Percentiles rank a stretch among this genome's conserved stretches.
Evolutionary conservation across 1,140 invertebrate species (phyloP).

Genomic region (Chrysopa pallens): DNA sequence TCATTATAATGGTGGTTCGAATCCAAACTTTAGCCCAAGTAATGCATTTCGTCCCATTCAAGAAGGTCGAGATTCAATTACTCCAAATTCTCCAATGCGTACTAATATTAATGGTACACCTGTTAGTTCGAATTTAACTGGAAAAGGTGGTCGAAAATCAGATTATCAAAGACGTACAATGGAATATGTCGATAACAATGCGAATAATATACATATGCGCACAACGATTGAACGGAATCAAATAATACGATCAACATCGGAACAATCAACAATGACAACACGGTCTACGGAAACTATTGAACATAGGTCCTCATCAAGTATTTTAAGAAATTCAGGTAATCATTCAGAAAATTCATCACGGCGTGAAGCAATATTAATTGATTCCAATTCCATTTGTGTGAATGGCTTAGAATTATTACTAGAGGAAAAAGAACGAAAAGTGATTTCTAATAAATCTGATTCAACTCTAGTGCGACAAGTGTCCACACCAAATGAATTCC

Average conservation of each 20-base stretch:
- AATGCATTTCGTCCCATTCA: conserved; percentile 21
- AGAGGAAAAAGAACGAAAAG: background rate
- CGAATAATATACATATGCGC: conserved; percentile 20
- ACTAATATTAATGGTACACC: conserved; percentile 14
- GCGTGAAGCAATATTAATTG: conserved; percentile 1
- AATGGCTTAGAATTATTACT: conserved; percentile 1
- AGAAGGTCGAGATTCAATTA: conserved; percentile 15
- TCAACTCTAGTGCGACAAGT: background rate
- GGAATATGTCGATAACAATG: conserved; percentile 30
- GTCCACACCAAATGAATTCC: too few relatives aligned
- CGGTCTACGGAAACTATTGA: background rate
- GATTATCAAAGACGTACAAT: conserved; percentile 23
- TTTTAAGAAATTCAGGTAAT: background rate
- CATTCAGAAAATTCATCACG: background rate
- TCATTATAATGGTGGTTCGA: background rate
- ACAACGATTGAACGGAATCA: conserved; percentile 12
- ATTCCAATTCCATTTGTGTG: conserved; percentile 4
- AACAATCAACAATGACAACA: background rate
- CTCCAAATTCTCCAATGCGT: conserved; percentile 15
- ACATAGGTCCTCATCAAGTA: background rate
- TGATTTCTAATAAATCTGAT: background rate
- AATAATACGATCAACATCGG: background rate
- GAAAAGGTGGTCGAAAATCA: conserved; percentile 17
- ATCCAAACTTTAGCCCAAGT: conserved; percentile 7
- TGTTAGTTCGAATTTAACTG: conserved; percentile 17